Conservation (phyloP, 2,797 vertebrate genomes). For the Pelobates cultripes region DNA sequence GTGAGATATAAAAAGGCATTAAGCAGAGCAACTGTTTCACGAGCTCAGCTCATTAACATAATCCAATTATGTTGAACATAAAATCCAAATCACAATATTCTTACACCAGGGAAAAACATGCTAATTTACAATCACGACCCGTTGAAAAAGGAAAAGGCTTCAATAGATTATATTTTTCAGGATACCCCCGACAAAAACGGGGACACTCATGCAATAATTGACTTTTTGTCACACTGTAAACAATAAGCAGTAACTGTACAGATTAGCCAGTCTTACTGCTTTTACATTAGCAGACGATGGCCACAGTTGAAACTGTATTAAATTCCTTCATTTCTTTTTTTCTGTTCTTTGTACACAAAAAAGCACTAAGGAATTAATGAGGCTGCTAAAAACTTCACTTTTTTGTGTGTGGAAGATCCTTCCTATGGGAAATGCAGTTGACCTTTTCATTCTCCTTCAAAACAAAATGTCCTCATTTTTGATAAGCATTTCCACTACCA, state of each 20-base stretch:
- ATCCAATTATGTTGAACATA: slow-evolving; percentile 72
- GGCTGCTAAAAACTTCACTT: slow-evolving; percentile 61
- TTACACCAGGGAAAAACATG: slow-evolving; percentile 81
- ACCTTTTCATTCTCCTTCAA: slow-evolving; percentile 72
- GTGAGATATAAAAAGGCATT: slow-evolving; percentile 63
- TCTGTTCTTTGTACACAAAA: slow-evolving; percentile 77
- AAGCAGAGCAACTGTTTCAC: slow-evolving; percentile 75
- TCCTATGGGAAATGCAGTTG: slow-evolving; percentile 71
- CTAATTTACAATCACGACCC: slow-evolving; percentile 83
- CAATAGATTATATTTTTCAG: slow-evolving; percentile 67
- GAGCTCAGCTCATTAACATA: slow-evolving; percentile 66
- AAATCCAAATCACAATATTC: slow-evolving; percentile 74
- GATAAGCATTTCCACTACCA: slow-evolving; percentile 97
- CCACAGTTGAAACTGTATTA: slow-evolving; percentile 71
- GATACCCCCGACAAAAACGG: slow-evolving; percentile 90
- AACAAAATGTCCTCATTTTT: slow-evolving; percentile 97
- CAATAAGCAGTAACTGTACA: slow-evolving; percentile 72
- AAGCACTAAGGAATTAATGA: slow-evolving; percentile 68
- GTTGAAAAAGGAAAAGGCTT: slow-evolving; percentile 77
- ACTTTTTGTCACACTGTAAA: slow-evolving; percentile 79
- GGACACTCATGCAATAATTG: slow-evolving; percentile 84
- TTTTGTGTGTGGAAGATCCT: slow-evolving; percentile 69
- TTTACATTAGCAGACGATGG: slow-evolving; percentile 78
- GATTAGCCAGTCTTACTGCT: slow-evolving; percentile 73
- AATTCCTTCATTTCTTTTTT: slow-evolving; percentile 72